phyloP scores from a whole-genome alignment of 2,888 invertebrate genomes.

The Agrotis puta region DNA sequence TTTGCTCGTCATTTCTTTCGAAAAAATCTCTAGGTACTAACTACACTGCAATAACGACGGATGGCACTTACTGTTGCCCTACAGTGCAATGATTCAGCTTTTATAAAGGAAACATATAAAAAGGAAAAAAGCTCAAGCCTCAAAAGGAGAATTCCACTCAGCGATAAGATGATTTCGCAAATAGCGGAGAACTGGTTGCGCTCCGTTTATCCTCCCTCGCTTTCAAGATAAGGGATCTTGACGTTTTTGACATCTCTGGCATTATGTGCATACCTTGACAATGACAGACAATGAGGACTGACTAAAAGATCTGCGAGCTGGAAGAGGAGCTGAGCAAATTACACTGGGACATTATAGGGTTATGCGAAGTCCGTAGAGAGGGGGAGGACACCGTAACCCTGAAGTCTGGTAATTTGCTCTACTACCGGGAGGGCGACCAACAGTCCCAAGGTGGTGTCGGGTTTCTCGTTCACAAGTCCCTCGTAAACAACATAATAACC shows the following conservation, averaged over 20 bases:
- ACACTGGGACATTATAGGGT: too few relatives aligned
- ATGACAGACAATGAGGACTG: too few relatives aligned
- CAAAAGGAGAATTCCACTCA: constrained; percentile 52
- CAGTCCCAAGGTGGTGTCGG: too few relatives aligned
- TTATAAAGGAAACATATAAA: constrained; percentile 31
- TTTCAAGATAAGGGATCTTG: constrained; percentile 73
- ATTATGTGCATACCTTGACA: constrained; percentile 60
- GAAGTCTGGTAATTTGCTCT: too few relatives aligned
- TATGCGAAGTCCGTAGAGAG: too few relatives aligned
- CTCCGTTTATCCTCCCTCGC: constrained; percentile 72
- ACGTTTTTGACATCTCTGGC: constrained; percentile 71
- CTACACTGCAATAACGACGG: not conserved
- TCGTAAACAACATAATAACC: too few relatives aligned
- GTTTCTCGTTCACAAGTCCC: too few relatives aligned
- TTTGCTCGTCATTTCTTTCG: not conserved
- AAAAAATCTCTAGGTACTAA: not conserved
- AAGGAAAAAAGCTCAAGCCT: constrained; percentile 26
- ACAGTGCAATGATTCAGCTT: constrained; percentile 27
- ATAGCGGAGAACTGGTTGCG: constrained; percentile 70
- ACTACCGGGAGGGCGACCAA: too few relatives aligned
- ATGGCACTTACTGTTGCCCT: not conserved
- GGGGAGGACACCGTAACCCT: too few relatives aligned
- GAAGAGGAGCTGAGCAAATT: too few relatives aligned
- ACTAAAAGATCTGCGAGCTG: too few relatives aligned
- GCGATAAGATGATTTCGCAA: constrained; percentile 71